Percentiles rank a stretch among this genome's conserved stretches.
Conservation (phyloP, 2,113 vertebrate genomes). For the Platysteira castanea region DNA sequence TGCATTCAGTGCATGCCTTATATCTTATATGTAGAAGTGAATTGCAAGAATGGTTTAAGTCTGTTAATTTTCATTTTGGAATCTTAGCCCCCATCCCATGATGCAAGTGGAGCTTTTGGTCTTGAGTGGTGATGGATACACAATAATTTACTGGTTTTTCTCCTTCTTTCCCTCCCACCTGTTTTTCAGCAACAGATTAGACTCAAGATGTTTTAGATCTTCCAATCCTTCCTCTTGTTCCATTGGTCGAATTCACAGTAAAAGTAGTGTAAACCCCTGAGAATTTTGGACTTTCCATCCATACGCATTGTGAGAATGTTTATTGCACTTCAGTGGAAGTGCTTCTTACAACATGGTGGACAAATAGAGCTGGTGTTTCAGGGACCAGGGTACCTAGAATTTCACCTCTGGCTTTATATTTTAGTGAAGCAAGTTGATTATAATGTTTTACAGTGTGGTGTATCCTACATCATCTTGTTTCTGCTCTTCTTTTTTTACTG, state of each 20-base stretch:
- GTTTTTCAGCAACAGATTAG: not conserved
- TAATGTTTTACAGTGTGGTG: not conserved
- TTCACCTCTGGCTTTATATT: not conserved
- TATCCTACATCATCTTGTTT: not conserved
- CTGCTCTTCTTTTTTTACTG: not conserved
- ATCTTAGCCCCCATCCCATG: fast-evolving
- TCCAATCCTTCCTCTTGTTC: not conserved
- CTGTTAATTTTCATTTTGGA: not conserved
- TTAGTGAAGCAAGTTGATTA: not conserved
- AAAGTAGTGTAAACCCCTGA: not conserved
- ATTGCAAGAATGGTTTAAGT: not conserved
- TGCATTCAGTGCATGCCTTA: not conserved
- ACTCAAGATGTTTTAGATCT: not conserved
- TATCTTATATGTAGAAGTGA: not conserved
- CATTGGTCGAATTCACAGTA: not conserved
- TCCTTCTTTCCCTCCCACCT: not conserved
- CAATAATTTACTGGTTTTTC: not conserved
- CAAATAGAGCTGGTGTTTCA: not conserved
- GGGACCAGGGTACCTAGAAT: not conserved
- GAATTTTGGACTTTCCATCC: not conserved
- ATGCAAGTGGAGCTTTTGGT: not conserved
- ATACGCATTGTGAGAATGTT: not conserved
- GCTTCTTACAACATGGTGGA: not conserved
- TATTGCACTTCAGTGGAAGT: not conserved
- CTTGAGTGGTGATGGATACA: not conserved